Base-by-base conservation (phyloP, 2,797 vertebrate genomes). In the Echiichthys vipera region DNA sequence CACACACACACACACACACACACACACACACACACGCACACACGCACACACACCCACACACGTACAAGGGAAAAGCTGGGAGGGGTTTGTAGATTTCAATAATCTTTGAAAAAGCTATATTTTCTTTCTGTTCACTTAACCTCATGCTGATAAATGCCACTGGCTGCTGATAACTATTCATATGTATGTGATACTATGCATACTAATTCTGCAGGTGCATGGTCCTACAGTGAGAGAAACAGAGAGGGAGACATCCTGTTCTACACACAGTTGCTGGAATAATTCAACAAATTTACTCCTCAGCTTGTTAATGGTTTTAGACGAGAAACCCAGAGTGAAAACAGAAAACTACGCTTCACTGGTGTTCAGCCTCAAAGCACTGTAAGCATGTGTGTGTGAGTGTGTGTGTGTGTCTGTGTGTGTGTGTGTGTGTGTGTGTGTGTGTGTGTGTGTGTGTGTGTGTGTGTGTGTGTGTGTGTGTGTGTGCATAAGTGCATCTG, bases 181-280 rank as follows among this genome's bases (percentile, higher is more conserved):
- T 85, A 80, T 58, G 71, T 77, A 63, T 79, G 84, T 20, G 67
- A 71, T 56, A 64, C 77, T 13, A 58, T 78, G 91, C 91, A 92
- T 93, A 88, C 87, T 89, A 88, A 93, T 92, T 63, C 55, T 89
- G 90, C 91, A 92, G 91, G 89, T 91, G 91, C 87, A 73, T 29
- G 69, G 50, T 46, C 49, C 78, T 67, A 83, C 47, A 72, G 54
- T 59, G 30, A 69, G 30, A 42, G 22, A 78, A 39, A 69, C 46
- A 49, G 8, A 65, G 49, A 53, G 15, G 46, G 29, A 25, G n/a
- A 61, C 20, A 40, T 24, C 54, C 55, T 46, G 68, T 63, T 70
- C 43, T 13, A 30, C 36, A 64, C 65, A 55, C 34, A 27, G 63
- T 42, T 18, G 54, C 58, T 67, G 46, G 64, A 45, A 57, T 32